Conservation (phyloP, 53 echinoderm and acorn worm species). For the Paelopatides confundens region DNA sequence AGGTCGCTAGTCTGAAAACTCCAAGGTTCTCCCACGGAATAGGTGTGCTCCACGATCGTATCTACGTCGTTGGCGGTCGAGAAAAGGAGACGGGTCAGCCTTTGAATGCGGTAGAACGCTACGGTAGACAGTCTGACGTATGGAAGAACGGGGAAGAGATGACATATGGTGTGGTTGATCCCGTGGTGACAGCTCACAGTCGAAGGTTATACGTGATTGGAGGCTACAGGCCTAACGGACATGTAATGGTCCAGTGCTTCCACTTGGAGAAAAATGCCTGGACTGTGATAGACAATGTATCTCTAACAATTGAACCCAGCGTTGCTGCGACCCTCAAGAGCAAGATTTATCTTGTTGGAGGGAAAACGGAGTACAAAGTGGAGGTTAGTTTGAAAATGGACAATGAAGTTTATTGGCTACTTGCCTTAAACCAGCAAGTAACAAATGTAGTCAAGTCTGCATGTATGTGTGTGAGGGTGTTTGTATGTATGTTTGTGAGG, state of each 20-base stretch:
- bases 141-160: constrained; percentile 91
- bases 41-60: constrained; percentile 88
- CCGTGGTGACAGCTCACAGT: constrained; percentile 92
- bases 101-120: constrained; percentile 85
- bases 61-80: constrained; percentile 91
- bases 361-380: constrained; percentile 90
- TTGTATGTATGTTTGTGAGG: too few species aligned
- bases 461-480: too few species aligned
- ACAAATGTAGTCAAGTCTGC: too few species aligned
- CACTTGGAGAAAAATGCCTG: constrained; percentile 94
- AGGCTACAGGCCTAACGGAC: constrained; percentile 64
- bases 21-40: constrained; percentile 87
- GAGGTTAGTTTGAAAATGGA: constrained; percentile 59
- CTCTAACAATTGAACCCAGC: constrained; percentile 83
- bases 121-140: constrained; percentile 77
- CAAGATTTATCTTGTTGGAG: constrained; percentile 97
- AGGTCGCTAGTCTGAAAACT: constrained; percentile 52
- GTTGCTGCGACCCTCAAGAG: constrained; percentile 94
- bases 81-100: constrained; percentile 76
- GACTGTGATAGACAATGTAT: constrained; percentile 81
- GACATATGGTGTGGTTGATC: constrained; percentile 92
- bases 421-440: too few species aligned
- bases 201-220: constrained; percentile 91
- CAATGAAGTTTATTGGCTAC: too few species aligned
- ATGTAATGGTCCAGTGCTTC: constrained; percentile 96